Base-by-base conservation (phyloP, 2,113 vertebrate species). In the Bufo gargarizans region DNA sequence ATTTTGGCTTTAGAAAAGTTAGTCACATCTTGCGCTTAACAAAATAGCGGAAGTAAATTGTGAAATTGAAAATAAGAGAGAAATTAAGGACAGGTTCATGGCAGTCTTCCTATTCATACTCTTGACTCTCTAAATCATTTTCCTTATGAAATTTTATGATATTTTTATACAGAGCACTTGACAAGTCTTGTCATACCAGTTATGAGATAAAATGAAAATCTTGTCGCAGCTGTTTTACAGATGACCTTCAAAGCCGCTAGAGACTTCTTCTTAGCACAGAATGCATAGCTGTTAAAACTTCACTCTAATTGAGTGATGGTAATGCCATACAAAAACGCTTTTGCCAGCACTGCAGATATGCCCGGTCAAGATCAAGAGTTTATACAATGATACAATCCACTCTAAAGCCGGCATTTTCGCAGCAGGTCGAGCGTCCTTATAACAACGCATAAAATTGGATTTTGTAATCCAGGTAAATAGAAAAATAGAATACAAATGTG, bases 181-280 rank as follows among this genome's bases (percentile, higher is more conserved):
- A 85, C 67, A 85, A 72, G 53, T 53, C 71, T 85, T 85, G 67
- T 76, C 84, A 85, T 74, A 85, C 69, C 69, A 85, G 84, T 85
- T 85, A 85, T 74, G 83, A 85, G 83, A 85, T 85, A 76, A 85
- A 87, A 80, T 79, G 85, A 87, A 87, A 87, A 87, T 79, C 59
- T 67, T 69, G 76, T 79, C 77, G 77, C 85, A 67, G 76, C 72
- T 74, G 65, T 87, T 69, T 85, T 86, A 86, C 71, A 86, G 65
- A 87, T 81, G 77, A 81, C 86, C 86, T 87, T 87, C 78, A 87
- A 71, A 82, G 76, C 84, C 55, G 71, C 72, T 63, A 20, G 84
- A 86, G 72, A 61, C 43, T 76, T 77, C 71, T 86, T 56, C 84
- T 77, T 77, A 86, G 72, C 84, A 86, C 33, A 76, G 71, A 76